These are phyloP conservation scores for Galeruca laticollis DNA, from an alignment of 2,888 invertebrate genomes.

Conservation along the genomic window DNA sequence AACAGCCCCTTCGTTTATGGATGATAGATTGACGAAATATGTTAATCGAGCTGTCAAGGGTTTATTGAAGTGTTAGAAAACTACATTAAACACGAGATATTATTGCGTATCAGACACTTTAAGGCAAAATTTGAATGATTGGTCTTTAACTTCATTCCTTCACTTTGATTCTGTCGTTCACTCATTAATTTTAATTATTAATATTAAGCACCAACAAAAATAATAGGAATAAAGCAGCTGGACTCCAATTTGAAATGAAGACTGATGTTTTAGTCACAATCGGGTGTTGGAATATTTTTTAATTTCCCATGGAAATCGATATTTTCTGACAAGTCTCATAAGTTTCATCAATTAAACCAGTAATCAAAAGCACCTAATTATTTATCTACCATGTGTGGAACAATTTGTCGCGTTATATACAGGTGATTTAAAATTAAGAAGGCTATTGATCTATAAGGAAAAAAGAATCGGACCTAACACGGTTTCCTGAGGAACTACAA, in stretches of 20 bases:
- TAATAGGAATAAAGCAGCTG: slow-evolving; percentile 8
- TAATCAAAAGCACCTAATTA: too few species aligned
- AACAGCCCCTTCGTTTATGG: slow-evolving; percentile 40
- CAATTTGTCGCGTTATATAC: too few species aligned
- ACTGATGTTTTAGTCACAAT: neutral
- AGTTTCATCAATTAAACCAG: too few species aligned
- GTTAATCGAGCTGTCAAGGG: slow-evolving; percentile 52
- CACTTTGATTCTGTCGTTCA: slow-evolving; percentile 21
- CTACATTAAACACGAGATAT: slow-evolving; percentile 51
- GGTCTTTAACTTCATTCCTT: slow-evolving; percentile 19
- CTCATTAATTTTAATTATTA: slow-evolving; percentile 29
- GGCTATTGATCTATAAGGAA: too few species aligned
- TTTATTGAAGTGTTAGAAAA: slow-evolving; percentile 53
- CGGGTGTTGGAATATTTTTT: neutral
- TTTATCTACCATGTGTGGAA: too few species aligned
- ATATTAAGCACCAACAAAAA: slow-evolving; percentile 11
- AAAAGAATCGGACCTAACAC: too few species aligned
- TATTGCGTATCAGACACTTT: slow-evolving; percentile 48
- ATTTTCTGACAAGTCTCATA: too few species aligned
- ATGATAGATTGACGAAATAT: slow-evolving; percentile 52
- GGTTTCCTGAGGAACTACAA: too few species aligned
- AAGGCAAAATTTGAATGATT: slow-evolving; percentile 29
- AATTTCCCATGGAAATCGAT: too few species aligned
- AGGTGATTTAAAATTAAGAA: too few species aligned
- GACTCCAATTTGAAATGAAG: neutral